These are phyloP conservation scores for Agonopterix subpropinquella DNA, from an alignment of 2,888 invertebrate species.

Conservation along the genomic window DNA sequence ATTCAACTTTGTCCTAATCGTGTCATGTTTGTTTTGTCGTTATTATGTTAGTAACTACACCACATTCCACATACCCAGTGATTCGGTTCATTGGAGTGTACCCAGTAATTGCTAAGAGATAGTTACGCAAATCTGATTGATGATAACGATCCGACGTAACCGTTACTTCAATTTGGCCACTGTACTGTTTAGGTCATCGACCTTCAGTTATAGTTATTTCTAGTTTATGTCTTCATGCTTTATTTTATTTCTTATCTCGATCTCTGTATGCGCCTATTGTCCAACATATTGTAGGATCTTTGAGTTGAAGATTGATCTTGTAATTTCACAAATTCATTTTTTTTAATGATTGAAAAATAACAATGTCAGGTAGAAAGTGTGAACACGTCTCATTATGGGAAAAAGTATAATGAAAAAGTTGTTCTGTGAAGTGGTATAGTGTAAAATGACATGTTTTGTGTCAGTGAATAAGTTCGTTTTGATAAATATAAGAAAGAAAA, in stretches of 20 bases:
- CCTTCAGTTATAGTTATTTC: slow-evolving; percentile 39
- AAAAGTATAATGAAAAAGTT: slow-evolving; percentile 32
- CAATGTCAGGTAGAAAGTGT: slow-evolving; percentile 4
- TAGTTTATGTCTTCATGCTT: slow-evolving; percentile 15
- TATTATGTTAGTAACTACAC: background rate
- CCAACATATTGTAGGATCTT: background rate
- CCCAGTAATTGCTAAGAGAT: slow-evolving; percentile 60
- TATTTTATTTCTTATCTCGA: slow-evolving; percentile 4
- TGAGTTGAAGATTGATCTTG: slow-evolving; percentile 1
- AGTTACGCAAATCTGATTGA: slow-evolving; percentile 73
- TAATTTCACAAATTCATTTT: background rate
- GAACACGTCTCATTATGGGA: slow-evolving; percentile 45
- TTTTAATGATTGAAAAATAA: too few species aligned
- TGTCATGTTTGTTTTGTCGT: background rate
- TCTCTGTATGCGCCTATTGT: background rate
- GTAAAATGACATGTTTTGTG: slow-evolving; percentile 15
- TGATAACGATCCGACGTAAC: slow-evolving; percentile 64
- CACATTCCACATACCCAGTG: slow-evolving; percentile 44
- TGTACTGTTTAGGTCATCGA: slow-evolving; percentile 58
- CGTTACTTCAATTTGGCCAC: slow-evolving; percentile 72
- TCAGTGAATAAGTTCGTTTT: slow-evolving; percentile 27
- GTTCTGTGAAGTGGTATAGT: slow-evolving; percentile 21
- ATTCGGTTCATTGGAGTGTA: slow-evolving; percentile 41
- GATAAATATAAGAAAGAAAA: slow-evolving; percentile 16
- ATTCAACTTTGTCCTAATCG: too few species aligned